A percentile compares a stretch with the other conserved stretches of the same genome.
These are phyloP conservation scores for Tryphoninae sp. DNA, from an alignment of 2,888 invertebrate species.

Conservation along the genomic window DNA sequence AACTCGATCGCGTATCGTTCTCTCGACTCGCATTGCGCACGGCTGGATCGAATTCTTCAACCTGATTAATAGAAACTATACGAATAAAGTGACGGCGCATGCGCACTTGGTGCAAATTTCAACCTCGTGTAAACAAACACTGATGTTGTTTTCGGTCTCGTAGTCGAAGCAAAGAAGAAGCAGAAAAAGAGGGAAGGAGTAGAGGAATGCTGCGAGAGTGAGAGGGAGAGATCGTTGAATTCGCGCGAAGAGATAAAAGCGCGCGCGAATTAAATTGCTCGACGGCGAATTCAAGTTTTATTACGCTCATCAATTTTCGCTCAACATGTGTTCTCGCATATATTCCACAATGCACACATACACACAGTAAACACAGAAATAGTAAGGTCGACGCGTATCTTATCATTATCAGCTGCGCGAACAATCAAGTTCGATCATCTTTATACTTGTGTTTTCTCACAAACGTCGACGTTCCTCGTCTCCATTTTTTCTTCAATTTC, in stretches of 20 bases:
- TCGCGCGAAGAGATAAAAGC: neutral
- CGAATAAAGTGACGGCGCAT: neutral
- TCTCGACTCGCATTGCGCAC: neutral
- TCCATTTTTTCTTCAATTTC: no score
- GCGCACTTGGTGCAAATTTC: constrained; percentile 40
- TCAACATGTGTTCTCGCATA: neutral
- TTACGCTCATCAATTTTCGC: neutral
- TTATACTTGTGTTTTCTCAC: neutral
- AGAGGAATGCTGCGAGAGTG: no score
- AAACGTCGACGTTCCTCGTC: constrained; percentile 3
- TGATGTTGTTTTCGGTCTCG: neutral
- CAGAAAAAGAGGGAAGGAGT: neutral
- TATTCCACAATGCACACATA: neutral
- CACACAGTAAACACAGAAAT: neutral
- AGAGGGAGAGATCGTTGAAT: no score
- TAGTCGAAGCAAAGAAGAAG: neutral
- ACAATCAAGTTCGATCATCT: constrained; percentile 29
- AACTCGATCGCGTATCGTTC: neutral
- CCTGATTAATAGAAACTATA: constrained; percentile 19
- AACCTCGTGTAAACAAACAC: constrained; percentile 37
- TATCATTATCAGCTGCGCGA: constrained; percentile 9
- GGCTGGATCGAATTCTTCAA: constrained; percentile 1
- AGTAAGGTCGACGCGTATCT: constrained; percentile 4
- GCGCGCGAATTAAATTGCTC: constrained; percentile 6
- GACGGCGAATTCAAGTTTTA: neutral